Base-by-base conservation (phyloP, 2,888 invertebrate species). In the Xestia sexstrigata region DNA sequence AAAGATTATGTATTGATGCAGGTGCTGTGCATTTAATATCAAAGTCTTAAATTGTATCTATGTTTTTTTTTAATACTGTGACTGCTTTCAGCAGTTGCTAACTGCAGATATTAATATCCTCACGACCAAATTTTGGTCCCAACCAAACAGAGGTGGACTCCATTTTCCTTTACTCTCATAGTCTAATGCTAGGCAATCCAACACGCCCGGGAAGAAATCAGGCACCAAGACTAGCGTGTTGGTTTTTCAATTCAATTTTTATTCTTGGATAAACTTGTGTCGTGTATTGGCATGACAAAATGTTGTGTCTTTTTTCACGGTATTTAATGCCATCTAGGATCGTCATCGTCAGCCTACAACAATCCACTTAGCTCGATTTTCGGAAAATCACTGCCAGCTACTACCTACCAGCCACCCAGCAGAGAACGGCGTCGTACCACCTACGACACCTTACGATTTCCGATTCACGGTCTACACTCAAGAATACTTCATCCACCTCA, bases 1-100 rank as follows among this genome's bases (percentile, higher is more conserved):
- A 58, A 30, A 47, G 35, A 74, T 74, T 83, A 66, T 8, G 4
- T 4, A 39, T 49, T 47, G 55, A 69, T 79, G 65, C 71, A 84
- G 63, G 74, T 74, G 69, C 35, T 62, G 15, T 42, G 65, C 17
- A 60, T 62, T 68, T n/a, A 49, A 67, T 15, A 55, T 11, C 15
- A 15, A 9, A 5, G 30, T 20, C 1, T 74, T n/a, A 8, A 20
- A 60, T 35, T 52, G 13, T 74, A 11, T 52, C 8, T 26, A 17
- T 63, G 63, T 58, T 39, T 74, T 66, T 47, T 74, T 39, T 9
- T 17, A 1, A 9, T 30, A 11, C 0, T 13, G 35, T 45, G 4
- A 47, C 35, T 0, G 2, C 1, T 17, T 3, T 23, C 1, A n/a
- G n/a, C 26, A 68, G 70, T 62, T 67, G 60, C n/a, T 55, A 71